Conservation (phyloP, 2,797 vertebrate species). For the Chromobotia macracanthus region DNA sequence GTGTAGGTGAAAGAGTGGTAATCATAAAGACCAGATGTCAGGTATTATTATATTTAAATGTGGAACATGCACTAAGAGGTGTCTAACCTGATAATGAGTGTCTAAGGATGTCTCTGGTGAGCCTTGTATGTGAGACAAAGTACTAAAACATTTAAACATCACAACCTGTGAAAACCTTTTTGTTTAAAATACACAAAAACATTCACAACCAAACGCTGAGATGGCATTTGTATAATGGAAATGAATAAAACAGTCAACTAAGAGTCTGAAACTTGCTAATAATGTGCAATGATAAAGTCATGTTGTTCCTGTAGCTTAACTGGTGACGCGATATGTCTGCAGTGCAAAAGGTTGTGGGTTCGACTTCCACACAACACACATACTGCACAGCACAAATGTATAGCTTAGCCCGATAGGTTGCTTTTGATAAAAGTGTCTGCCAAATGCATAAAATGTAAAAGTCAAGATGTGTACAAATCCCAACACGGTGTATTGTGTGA, state of each 20-base stretch:
- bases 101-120: slow-evolving; percentile 48
- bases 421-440: too few species aligned
- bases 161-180: slow-evolving; percentile 18
- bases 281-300: background rate
- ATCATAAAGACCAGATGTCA: slow-evolving; percentile 64
- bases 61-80: slow-evolving; percentile 59
- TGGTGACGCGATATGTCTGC: too few species aligned
- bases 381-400: too few species aligned
- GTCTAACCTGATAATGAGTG: slow-evolving; percentile 67
- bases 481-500: slow-evolving; percentile 8
- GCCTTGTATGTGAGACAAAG: slow-evolving; percentile 30
- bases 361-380: too few species aligned
- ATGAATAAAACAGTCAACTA: background rate
- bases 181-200: slow-evolving; percentile 9
- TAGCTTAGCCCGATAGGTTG: too few species aligned
- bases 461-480: background rate
- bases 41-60: slow-evolving; percentile 65
- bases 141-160: slow-evolving; percentile 22
- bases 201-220: slow-evolving; percentile 3
- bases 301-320: too few species aligned
- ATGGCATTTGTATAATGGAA: slow-evolving; percentile 23
- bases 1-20: slow-evolving; percentile 68
- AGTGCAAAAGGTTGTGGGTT: too few species aligned
- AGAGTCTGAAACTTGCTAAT: slow-evolving; percentile 13
- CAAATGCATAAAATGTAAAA: too few species aligned